These are phyloP conservation scores for Napeogenes inachia DNA, from an alignment of 2,888 invertebrate genomes.

Conservation along the genomic window DNA sequence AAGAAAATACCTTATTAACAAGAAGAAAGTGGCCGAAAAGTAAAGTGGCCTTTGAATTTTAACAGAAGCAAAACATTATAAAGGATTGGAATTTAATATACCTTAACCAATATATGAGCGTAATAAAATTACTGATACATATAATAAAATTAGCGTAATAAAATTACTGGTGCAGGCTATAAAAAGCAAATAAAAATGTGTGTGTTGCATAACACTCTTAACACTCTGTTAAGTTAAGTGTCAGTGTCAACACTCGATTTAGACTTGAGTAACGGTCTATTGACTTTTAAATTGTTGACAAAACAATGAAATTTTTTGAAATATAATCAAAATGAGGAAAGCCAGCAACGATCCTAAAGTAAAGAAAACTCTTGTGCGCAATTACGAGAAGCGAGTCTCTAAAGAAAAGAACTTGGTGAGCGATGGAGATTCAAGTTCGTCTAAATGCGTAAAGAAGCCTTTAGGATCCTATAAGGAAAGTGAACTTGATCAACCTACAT, in stretches of 20 bases:
- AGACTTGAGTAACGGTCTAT: neutral
- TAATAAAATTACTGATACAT: no score
- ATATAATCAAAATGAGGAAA: conserved; percentile 47
- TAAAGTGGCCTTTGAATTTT: no score
- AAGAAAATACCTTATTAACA: no score
- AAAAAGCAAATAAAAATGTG: no score
- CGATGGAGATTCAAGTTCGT: conserved; percentile 43
- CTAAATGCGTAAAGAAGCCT: conserved; percentile 29
- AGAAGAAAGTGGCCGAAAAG: no score
- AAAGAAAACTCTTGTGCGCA: conserved; percentile 62
- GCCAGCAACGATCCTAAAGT: conserved; percentile 54
- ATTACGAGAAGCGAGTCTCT: conserved; percentile 51
- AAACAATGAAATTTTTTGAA: neutral
- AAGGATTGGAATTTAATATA: no score
- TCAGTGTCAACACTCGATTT: no score
- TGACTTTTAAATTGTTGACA: conserved; percentile 4
- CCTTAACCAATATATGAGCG: no score
- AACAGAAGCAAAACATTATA: no score
- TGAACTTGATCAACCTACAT: conserved; percentile 48
- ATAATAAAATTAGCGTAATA: no score
- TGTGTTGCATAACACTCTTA: no score
- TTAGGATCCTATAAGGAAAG: conserved; percentile 38
- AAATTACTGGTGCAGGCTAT: no score
- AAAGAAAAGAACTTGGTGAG: conserved; percentile 39
- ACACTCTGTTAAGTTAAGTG: neutral